Evolutionary conservation across 1,140 invertebrate species (phyloP).

Genomic region (Formica exsecta): DNA sequence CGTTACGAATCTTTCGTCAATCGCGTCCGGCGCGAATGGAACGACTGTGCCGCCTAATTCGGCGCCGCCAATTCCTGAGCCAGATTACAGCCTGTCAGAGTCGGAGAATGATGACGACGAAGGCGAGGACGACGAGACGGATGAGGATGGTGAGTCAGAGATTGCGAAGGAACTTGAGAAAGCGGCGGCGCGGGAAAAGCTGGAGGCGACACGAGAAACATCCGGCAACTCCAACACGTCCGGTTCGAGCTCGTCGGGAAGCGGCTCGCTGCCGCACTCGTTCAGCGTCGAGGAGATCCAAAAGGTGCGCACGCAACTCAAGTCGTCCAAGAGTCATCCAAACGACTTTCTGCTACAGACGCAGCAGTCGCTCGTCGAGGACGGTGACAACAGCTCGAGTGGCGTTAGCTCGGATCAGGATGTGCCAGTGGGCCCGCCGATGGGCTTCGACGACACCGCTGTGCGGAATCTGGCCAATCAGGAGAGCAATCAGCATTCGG

Average conservation of each 20-base stretch:
- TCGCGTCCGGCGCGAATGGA: constrained; percentile 63
- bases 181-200: constrained; percentile 82
- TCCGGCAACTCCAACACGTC: constrained; percentile 85
- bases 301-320: constrained; percentile 93
- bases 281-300: constrained; percentile 96
- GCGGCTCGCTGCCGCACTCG: constrained; percentile 92
- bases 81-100: constrained; percentile 95
- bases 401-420: constrained; percentile 95
- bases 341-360: constrained; percentile 91
- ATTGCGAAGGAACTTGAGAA: constrained; percentile 85
- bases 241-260: constrained; percentile 89
- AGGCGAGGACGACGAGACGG: constrained; percentile 85
- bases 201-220: constrained; percentile 84
- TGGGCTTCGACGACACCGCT: constrained; percentile 84
- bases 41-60: constrained; percentile 67
- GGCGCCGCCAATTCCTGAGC: constrained; percentile 94
- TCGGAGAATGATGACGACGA: constrained; percentile 87
- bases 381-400: constrained; percentile 95
- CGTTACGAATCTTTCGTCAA: constrained; percentile 80
- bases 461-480: constrained; percentile 78
- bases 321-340: constrained; percentile 94
- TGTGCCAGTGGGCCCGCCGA: constrained; percentile 85
- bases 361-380: constrained; percentile 88
- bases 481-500: constrained; percentile 81
- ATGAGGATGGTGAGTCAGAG: constrained; percentile 88